Conservation (phyloP, 2,113 vertebrate genomes). For the Diglossa brunneiventris region DNA sequence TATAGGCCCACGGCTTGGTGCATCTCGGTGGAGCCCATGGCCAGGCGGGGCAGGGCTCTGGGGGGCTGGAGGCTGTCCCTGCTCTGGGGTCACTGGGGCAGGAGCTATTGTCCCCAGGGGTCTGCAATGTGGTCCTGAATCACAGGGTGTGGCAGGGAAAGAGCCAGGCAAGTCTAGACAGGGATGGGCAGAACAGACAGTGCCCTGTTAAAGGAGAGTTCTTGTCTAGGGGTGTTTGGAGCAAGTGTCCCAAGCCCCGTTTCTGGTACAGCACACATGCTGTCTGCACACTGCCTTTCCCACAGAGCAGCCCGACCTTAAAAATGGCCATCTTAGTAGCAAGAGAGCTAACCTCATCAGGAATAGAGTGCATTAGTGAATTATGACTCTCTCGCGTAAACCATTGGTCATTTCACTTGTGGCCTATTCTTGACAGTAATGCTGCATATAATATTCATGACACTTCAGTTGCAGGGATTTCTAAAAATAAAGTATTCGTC, state of each 20-base stretch:
- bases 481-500: conserved; percentile 13
- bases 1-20: rapidly evolving
- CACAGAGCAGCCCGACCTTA: background rate
- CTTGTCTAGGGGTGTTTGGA: no score
- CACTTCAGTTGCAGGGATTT: background rate
- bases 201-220: background rate
- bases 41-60: background rate
- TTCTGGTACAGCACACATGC: background rate
- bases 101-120: rapidly evolving
- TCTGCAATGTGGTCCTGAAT: background rate
- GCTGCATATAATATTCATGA: background rate
- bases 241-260: background rate
- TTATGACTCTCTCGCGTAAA: background rate
- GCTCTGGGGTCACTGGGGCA: background rate
- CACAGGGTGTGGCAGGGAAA: rapidly evolving
- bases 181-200: rapidly evolving
- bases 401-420: background rate
- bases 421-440: background rate
- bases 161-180: background rate
- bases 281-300: background rate
- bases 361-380: background rate
- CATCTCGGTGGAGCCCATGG: rapidly evolving
- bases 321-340: background rate
- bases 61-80: background rate
- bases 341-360: background rate